Evolutionary conservation across 1,140 invertebrate species (phyloP).

Genomic region (Forficula auricularia): DNA sequence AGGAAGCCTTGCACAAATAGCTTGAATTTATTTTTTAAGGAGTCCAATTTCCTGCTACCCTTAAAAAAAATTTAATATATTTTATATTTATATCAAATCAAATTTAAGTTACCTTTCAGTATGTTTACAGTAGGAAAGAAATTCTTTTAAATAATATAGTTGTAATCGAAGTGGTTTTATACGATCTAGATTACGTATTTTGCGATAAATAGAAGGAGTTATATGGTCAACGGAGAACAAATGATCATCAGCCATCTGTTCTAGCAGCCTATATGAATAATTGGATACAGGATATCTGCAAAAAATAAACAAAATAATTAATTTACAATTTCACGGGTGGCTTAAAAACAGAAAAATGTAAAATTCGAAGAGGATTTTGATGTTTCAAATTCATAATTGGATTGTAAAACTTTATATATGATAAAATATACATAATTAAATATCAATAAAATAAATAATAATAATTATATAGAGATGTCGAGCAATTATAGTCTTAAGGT

Average conservation of each 20-base stretch:
- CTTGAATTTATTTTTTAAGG: neutral
- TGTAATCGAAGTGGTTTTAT: conserved; percentile 41
- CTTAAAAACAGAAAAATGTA: neutral
- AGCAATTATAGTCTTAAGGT: no score
- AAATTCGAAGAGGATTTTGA: neutral
- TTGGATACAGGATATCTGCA: conserved; percentile 58
- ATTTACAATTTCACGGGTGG: conserved; percentile 10
- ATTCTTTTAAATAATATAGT: conserved; percentile 47
- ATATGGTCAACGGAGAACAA: conserved; percentile 57
- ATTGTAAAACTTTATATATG: conserved; percentile 3
- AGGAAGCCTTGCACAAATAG: neutral
- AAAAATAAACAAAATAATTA: conserved; percentile 17
- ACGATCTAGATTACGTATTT: conserved; percentile 39
- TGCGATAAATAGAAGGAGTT: conserved; percentile 46
- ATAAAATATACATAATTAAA: no score
- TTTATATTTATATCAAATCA: no score
- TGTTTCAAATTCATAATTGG: neutral
- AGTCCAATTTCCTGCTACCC: neutral
- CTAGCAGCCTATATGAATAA: conserved; percentile 58
- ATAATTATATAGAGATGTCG: no score
- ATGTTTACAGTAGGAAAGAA: conserved; percentile 45
- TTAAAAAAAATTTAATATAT: neutral
- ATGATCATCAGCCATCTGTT: conserved; percentile 60
- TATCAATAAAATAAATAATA: no score
- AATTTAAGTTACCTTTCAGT: conserved; percentile 34